These are phyloP conservation scores for Synergus itoensis DNA, from an alignment of 2,888 invertebrate species.

Conservation along the genomic window DNA sequence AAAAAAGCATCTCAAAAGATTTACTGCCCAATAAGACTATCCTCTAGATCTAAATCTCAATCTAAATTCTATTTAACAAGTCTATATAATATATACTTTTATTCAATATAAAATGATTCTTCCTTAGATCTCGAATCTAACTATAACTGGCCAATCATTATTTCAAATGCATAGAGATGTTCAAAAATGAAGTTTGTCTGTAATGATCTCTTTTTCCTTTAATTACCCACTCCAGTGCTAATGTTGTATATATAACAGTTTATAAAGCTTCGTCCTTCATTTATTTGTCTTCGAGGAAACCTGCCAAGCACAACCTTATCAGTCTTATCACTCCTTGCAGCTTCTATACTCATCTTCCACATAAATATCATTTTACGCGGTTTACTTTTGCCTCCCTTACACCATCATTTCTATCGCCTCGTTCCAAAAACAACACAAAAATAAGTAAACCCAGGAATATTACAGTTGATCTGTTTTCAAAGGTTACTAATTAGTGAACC, in stretches of 20 bases:
- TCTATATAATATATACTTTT: too few species aligned
- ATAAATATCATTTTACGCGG: not conserved
- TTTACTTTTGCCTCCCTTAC: not conserved
- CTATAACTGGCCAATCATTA: too few species aligned
- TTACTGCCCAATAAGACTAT: not conserved
- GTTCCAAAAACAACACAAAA: not conserved
- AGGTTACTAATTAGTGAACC: not conserved
- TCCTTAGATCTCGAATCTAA: too few species aligned
- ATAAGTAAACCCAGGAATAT: too few species aligned
- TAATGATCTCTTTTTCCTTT: too few species aligned
- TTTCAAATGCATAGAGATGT: too few species aligned
- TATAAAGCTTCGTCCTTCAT: not conserved
- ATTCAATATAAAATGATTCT: too few species aligned
- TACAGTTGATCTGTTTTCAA: not conserved
- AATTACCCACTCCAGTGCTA: not conserved
- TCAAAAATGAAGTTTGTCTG: too few species aligned
- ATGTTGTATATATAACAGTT: not conserved
- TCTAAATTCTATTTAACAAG: too few species aligned
- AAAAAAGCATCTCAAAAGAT: not conserved
- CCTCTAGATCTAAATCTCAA: too few species aligned
- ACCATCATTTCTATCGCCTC: not conserved
- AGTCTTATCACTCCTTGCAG: conserved; percentile 3
- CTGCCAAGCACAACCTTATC: not conserved
- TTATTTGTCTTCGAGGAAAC: not conserved
- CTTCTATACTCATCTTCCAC: not conserved